Base-by-base conservation (phyloP, 2,797 vertebrate genomes). In the Simalia tracyae region DNA sequence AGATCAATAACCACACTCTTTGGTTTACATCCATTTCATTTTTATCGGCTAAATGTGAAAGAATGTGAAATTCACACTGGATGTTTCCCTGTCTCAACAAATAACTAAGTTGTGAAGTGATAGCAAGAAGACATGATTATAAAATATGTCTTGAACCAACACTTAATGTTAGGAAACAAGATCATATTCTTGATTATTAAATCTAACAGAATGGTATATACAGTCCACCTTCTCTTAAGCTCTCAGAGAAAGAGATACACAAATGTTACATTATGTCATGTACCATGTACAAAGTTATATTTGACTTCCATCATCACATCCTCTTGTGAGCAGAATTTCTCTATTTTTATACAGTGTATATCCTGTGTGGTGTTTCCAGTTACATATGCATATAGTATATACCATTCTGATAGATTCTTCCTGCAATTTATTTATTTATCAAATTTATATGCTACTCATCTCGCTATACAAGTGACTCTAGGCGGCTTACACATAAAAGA, bases 1-100 rank as follows among this genome's bases (percentile, higher is more conserved):
- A 89, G 50, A 76, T 76, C 17, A 76, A 76, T 64, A 89, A 89
- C 15, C 36, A 66, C 76, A 89, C 50, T 57, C 60, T 85, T 85
- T 66, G 22, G 61, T 89, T 92, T 92, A 89, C 10, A 66, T 89
- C 54, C 10, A 85, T 89, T 92, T 92, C 61, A 89, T 89, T 92
- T 92, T 36, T 89, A 84, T 92, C 86, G 91, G 88, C 81, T 72
- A 26, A 64, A 46, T 86, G 28, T 26, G 28, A 89, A 66, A 92
- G 17, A 89, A 85, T 31, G 63, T 59, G 36, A 86, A 86, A 92
- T 86, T 81, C 85, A 91, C 84, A 36, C 36, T 89, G 61, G 61
- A 60, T 56, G 85, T 85, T 89, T 72, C 11, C 36, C 9, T 17
- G 28, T 36, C 26, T 86, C 88, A 92, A 36, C 19, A 72, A 89